These are phyloP conservation scores for Melanerpes formicivorus DNA, from an alignment of 2,113 vertebrate species.

Conservation along the genomic window DNA sequence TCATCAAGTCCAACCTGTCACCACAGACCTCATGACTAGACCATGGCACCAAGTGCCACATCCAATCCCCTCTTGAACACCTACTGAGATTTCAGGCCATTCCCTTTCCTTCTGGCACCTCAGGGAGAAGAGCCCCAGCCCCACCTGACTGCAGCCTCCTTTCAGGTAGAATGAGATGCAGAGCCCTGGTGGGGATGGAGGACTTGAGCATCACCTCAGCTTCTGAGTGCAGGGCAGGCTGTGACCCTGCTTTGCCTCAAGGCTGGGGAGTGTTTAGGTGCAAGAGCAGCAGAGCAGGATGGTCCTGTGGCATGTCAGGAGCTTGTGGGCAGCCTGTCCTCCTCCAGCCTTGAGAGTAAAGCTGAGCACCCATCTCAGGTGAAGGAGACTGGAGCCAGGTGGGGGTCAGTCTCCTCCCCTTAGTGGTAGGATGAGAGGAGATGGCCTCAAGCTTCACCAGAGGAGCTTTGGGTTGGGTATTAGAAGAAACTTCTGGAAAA, in stretches of 20 bases:
- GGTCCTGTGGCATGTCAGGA: not conserved
- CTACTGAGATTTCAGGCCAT: no score
- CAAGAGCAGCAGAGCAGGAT: not conserved
- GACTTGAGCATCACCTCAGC: accelerated
- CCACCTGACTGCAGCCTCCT: no score
- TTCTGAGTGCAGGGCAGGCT: not conserved
- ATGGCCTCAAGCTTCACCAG: no score
- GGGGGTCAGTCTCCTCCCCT: no score
- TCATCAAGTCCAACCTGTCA: no score
- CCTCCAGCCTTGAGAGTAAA: not conserved
- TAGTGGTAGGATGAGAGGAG: no score
- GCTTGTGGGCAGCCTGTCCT: not conserved
- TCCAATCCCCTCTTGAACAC: no score
- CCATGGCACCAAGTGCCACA: no score
- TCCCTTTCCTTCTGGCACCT: no score
- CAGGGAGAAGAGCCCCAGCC: no score
- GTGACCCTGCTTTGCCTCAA: not conserved
- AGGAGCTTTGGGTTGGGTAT: no score
- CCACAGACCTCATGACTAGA: no score
- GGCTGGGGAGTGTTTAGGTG: not conserved
- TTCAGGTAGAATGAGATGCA: not conserved
- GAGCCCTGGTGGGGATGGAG: not conserved
- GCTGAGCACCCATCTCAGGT: not conserved
- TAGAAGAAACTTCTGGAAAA: not conserved
- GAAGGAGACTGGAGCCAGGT: not conserved